Base-by-base conservation (phyloP, 2,888 invertebrate genomes). In the Fabriciana adippe region DNA sequence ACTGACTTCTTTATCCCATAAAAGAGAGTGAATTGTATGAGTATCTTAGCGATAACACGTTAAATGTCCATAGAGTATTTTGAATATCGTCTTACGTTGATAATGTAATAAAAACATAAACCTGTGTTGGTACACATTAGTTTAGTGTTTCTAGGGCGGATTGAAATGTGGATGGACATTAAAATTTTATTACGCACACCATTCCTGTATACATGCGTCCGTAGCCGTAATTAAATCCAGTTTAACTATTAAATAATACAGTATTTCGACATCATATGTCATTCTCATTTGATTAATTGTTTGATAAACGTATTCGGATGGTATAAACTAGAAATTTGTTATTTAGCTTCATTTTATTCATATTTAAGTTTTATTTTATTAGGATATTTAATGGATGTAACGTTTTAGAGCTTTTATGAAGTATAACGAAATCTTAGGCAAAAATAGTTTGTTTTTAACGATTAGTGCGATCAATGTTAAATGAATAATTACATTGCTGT, bases 91-190 rank as follows among this genome's bases (percentile, higher is more conserved):
- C 16, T 26, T 35, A 35, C 45, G 50, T 54, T 64, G 57, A 60
- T 69, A 60, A 57, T 57, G 31, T 26, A 61, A 69, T 63, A 66
- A 55, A 66, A 56, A 54, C 54, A 63, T 48, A 63, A 66, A 66
- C 26, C 16, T 21, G 63, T 69, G 67, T 72, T 69, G 55, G 54
- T 54, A 64, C 55, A 55, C 57, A 62, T 67, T 59, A 66, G 64
- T 64, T 57, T 69, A 66, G 70, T 67, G 65, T 74, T 73, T 74
- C 71, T 72, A 68, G 70, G 72, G 73, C 75, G 74, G 70, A 72
- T 74, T 76, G 74, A 76, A 75, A 76, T 71, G 74, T 76, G 68
- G 73, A 74, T 73, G 70, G 74, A 69, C 75, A 76, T 76, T 73
- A 75, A 78, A 72, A 73, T 70, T 77, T 78, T 77, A 78, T 75